phyloP scores from a whole-genome alignment of 2,888 invertebrate genomes.

The Dynastes tityus region DNA sequence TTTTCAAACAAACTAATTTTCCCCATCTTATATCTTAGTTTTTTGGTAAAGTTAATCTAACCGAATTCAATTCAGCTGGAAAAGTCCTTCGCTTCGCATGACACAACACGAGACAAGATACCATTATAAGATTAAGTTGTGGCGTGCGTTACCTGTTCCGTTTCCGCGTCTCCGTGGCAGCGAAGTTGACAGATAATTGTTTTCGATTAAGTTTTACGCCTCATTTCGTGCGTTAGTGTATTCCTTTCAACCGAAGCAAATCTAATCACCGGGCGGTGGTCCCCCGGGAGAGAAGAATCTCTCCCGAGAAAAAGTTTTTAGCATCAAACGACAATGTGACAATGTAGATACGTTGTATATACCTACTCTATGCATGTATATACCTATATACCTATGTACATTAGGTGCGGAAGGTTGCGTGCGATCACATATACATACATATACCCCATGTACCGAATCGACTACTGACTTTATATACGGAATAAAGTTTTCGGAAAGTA shows the following conservation, averaged over 20 bases:
- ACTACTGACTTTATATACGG: background rate
- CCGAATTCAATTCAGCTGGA: no score
- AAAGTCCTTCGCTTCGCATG: no score
- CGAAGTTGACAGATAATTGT: slow-evolving; percentile 28
- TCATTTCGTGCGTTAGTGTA: slow-evolving; percentile 29
- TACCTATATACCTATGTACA: background rate
- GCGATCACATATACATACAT: background rate
- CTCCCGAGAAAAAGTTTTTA: background rate
- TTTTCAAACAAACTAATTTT: no score
- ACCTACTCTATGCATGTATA: background rate
- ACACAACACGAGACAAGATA: no score
- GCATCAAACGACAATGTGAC: slow-evolving; percentile 37
- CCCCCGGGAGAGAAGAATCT: background rate
- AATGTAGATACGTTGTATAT: slow-evolving; percentile 2
- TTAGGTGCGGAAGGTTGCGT: slow-evolving; percentile 10
- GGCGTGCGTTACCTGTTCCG: no score
- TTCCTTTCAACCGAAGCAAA: slow-evolving; percentile 15
- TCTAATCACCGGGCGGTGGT: slow-evolving; percentile 24
- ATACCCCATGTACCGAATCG: background rate
- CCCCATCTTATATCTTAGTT: no score
- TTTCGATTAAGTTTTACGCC: slow-evolving; percentile 35
- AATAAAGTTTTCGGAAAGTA: slow-evolving; percentile 48
- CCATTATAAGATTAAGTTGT: no score
- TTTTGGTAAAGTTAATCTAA: no score
- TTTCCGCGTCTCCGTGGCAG: slow-evolving; percentile 2